A percentile compares a stretch with the other conserved stretches of the same genome.
Evolutionary conservation across 2,888 invertebrate genomes (phyloP).

Genomic region (Philaethria dido): DNA sequence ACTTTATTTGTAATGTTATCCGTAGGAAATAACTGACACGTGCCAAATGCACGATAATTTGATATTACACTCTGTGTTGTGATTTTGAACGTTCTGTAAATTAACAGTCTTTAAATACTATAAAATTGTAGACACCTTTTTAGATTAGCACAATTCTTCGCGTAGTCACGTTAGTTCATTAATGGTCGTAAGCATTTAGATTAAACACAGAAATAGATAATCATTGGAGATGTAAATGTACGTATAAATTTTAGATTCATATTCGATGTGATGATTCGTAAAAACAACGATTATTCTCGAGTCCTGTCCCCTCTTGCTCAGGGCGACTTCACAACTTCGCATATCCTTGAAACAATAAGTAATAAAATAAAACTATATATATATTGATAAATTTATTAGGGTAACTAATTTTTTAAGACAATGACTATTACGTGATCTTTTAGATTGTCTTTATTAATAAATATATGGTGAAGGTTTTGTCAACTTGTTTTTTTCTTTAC

Average conservation of each 20-base stretch:
- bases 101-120: conserved; percentile 77
- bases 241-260: conserved; percentile 72
- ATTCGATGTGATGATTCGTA: conserved; percentile 79
- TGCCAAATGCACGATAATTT: conserved; percentile 79
- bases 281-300: conserved; percentile 78
- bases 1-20: conserved; percentile 68
- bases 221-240: conserved; percentile 73
- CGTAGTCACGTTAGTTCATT: conserved; percentile 78
- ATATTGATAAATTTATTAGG: conserved; percentile 84
- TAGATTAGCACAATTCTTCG: conserved; percentile 84
- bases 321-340: conserved; percentile 80
- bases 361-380: conserved; percentile 79
- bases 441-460: conserved; percentile 85
- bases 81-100: conserved; percentile 84
- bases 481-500: conserved; percentile 73
- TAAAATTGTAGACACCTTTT: conserved; percentile 78
- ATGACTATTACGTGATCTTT: conserved; percentile 84
- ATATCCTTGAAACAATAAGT: conserved; percentile 85
- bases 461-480: conserved; percentile 84
- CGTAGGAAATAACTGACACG: conserved; percentile 61
- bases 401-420: conserved; percentile 84
- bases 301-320: conserved; percentile 61
- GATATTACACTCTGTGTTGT: conserved; percentile 85
- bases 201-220: conserved; percentile 71
- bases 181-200: conserved; percentile 78